These are phyloP conservation scores for Sylvicola cinctus DNA, from an alignment of 2,888 invertebrate species.

Conservation along the genomic window DNA sequence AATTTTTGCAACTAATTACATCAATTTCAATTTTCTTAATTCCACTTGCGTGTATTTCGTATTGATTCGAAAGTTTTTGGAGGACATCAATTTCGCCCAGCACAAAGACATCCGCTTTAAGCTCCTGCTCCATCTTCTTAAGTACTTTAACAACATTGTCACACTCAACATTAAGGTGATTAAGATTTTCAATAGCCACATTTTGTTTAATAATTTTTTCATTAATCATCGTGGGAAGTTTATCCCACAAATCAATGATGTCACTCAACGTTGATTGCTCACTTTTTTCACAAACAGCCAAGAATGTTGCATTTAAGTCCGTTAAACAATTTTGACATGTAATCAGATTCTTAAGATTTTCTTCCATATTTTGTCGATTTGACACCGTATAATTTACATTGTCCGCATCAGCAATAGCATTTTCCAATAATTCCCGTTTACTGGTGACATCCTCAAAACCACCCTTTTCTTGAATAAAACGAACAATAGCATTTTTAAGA, in stretches of 20 bases:
- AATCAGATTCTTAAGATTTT: constrained; percentile 17
- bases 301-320: constrained; percentile 13
- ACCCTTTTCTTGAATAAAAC: constrained; percentile 25
- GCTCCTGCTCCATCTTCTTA: constrained; percentile 8
- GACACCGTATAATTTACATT: constrained; percentile 15
- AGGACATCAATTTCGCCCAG: constrained; percentile 12
- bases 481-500: constrained; percentile 21
- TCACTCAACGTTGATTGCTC: constrained; percentile 12
- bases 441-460: constrained; percentile 30
- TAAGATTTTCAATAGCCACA: constrained; percentile 23
- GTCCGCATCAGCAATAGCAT: constrained; percentile 13
- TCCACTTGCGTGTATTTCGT: constrained; percentile 16
- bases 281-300: constrained; percentile 12
- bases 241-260: constrained; percentile 18
- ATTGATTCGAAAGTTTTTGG: constrained; percentile 7
- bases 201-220: constrained; percentile 23
- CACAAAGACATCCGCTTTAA: constrained; percentile 10
- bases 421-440: constrained; percentile 12
- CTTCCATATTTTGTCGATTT: constrained; percentile 16
- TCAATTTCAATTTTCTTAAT: constrained; percentile 24
- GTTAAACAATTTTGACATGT: constrained; percentile 16
- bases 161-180: constrained; percentile 22
- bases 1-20: constrained; percentile 24
- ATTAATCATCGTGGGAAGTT: constrained; percentile 18
- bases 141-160: constrained; percentile 14